Evolutionary conservation across 2,888 invertebrate genomes (phyloP), one percentile per base, ranked within the genome.

Genomic region (Eretmocerus hayati): DNA sequence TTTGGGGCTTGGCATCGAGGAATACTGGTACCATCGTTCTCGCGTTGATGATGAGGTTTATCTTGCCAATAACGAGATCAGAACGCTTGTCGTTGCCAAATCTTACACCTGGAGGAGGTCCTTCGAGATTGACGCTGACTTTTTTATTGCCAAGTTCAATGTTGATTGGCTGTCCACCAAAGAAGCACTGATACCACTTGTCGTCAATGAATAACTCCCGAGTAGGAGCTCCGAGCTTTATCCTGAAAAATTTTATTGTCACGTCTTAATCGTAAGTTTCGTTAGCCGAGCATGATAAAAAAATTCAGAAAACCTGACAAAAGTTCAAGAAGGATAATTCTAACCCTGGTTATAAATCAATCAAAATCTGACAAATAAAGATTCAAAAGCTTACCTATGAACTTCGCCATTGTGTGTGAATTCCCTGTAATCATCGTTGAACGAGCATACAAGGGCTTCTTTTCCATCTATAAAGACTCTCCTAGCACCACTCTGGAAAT

Each of bases 21-120:
- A 86, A 92, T 2, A 91, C 80, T 0, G 90, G 86, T 55, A 85
- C 81, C 71, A 87, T 82, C 44, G 81, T 81, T 46, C 81, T 81
- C 0, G 88, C 90, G 68, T 92, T 85, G 5, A 91, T 81, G 45
- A 90, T 86, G 50, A 91, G 75, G 66, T 85, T 87, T 49, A 91
- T 87, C 73, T 87, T 87, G 0, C 89, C 91, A 1, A 85, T 83
- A 2, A 90, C 86, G 37, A 94, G 74, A 69, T 94, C 93, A 13
- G 81, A 83, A 22, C 90, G 78, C 58, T 84, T 82, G 2, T 72
- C 74, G 30, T 81, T 82, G 0, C 93, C 89, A 52, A 97, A 91
- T 67, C 89, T 88, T 1, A 97, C 95, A 72, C 90, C 90, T 0
- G 97, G 97, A 4, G 92, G 83, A 0, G 92, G 90, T 0, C 95